These are phyloP conservation scores for Phrynosoma platyrhinos DNA, from an alignment of 2,113 vertebrate genomes.

Conservation along the genomic window DNA sequence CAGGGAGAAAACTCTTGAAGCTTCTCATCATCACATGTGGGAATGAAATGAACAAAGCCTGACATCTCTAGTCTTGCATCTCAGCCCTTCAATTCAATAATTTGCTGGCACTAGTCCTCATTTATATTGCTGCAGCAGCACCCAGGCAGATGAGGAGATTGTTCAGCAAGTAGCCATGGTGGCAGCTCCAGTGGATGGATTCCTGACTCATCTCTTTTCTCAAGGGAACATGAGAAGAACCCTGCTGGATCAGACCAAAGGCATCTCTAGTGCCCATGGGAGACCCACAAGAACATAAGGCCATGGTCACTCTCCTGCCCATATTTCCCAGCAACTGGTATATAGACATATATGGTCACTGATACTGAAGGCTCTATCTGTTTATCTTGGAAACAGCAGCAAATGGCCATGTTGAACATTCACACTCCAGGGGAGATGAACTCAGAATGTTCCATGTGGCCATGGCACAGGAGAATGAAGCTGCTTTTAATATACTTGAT, in stretches of 20 bases:
- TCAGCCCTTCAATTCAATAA: background rate
- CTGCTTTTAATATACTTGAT: background rate
- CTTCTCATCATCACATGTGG: too few species aligned
- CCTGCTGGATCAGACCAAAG: background rate
- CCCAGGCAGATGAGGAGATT: background rate
- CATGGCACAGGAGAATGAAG: background rate
- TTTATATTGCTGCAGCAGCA: background rate
- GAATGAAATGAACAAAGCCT: too few species aligned
- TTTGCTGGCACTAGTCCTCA: background rate
- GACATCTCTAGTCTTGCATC: background rate
- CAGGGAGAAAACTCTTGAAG: too few species aligned
- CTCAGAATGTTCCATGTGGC: background rate
- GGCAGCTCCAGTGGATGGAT: background rate
- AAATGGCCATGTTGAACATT: background rate
- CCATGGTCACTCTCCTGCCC: background rate
- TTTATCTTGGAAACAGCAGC: background rate
- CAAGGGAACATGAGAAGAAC: background rate
- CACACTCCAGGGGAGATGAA: background rate
- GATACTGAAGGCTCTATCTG: background rate
- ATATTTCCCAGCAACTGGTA: background rate
- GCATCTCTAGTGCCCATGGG: background rate
- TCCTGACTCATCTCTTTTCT: background rate
- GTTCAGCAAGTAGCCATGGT: background rate
- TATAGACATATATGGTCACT: background rate
- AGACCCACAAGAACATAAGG: background rate